Evolutionary conservation across 1,140 invertebrate species (phyloP), one percentile per base, ranked within the genome.

Genomic region (Venustaconcha ellipsiformis): DNA sequence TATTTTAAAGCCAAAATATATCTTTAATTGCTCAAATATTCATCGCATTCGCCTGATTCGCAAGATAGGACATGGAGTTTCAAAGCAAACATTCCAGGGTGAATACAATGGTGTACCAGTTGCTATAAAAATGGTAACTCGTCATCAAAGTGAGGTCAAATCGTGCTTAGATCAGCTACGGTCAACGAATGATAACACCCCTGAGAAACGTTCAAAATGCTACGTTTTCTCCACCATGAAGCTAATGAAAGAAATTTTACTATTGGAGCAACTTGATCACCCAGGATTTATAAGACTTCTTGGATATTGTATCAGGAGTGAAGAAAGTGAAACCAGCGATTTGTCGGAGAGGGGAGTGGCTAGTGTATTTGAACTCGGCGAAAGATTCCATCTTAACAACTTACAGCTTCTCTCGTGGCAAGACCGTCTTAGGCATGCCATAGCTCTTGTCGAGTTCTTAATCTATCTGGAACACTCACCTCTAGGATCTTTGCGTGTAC

Each of bases 171-270:
- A 87, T 48, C 69, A 83, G n/a, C 62, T 86, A 15, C 66, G 66
- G 11, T 68, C 70, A 26, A 71, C 64, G 66, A 73, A 69, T n/a
- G 67, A 72, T 18, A 71, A 72, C 48, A 63, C 72, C 57, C 65
- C 67, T 4, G 56, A 57, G 8, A 58, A 65, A 20, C 64, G 79
- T n/a, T 71, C 73, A 2, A 78, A 67, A 37, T 89, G 88, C 64
- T 88, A 84, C 72, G 76, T 82, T 5, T 82, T 81, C 18, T 79
- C 88, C 17, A 88, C 85, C n/a, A 86, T 86, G 80, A 88, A 87
- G 72, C 78, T 89, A 37, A 88, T 89, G 88, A 89, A 89, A 69
- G 88, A 89, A 78, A 86, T 88, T 65, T 72, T 89, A n/a, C 66
- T 89, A n/a, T 75, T 85, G 20, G 78, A 84, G 68, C 85, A 89